Evolutionary conservation across 2,888 invertebrate genomes (phyloP).

Genomic region (Lutraria lutraria): DNA sequence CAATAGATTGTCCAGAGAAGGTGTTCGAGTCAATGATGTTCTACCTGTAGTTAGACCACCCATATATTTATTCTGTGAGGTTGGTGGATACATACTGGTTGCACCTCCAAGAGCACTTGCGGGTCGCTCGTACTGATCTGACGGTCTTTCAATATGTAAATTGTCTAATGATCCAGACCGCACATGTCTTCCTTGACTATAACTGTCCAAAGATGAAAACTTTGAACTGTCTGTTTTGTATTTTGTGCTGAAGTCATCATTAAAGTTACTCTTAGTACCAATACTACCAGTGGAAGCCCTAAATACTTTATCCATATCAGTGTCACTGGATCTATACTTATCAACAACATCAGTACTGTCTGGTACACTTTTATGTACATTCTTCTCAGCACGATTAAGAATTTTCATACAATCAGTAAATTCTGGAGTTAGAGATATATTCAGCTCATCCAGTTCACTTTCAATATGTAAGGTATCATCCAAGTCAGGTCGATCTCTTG

Average conservation of each 20-base stretch:
- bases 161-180: constrained; percentile 68
- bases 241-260: constrained; percentile 49
- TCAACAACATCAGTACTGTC: constrained; percentile 47
- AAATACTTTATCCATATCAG: constrained; percentile 59
- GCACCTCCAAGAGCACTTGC: constrained; percentile 62
- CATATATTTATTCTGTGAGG: constrained; percentile 55
- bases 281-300: constrained; percentile 67
- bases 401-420: constrained; percentile 85
- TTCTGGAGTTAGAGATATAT: constrained; percentile 84
- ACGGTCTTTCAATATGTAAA: constrained; percentile 44
- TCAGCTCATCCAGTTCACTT: constrained; percentile 78
- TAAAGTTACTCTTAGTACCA: constrained; percentile 31
- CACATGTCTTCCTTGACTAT: constrained; percentile 63
- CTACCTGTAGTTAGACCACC: constrained; percentile 64
- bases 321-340: constrained; percentile 40
- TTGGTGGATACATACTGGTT: constrained; percentile 61
- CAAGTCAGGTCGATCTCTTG: constrained; percentile 59
- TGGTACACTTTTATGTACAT: constrained; percentile 71
- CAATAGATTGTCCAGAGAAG: constrained; percentile 74
- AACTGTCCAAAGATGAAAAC: constrained; percentile 63
- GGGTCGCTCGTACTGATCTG: constrained; percentile 51
- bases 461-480: constrained; percentile 78
- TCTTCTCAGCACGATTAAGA: constrained; percentile 84
- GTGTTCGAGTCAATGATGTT: constrained; percentile 67
- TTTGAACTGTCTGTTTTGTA: constrained; percentile 58